A percentile compares a stretch with the other conserved stretches of the same genome.
These are phyloP conservation scores for Acromyrmex echinatior DNA, from an alignment of 1,140 invertebrate species.

Conservation along the genomic window DNA sequence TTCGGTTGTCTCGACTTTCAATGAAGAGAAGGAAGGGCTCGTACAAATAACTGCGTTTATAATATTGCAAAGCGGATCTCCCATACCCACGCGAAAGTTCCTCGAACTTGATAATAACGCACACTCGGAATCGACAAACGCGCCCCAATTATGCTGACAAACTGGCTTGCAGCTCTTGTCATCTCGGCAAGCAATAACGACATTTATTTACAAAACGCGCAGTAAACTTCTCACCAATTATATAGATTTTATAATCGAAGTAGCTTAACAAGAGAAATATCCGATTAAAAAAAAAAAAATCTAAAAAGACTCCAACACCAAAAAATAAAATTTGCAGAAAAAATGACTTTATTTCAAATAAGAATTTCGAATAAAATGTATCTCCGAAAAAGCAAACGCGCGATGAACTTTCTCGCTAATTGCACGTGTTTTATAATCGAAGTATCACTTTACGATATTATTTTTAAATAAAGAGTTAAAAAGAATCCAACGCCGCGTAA, in stretches of 20 bases:
- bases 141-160: slow-evolving; percentile 56
- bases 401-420: too few species aligned
- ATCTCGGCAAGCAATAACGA: slow-evolving; percentile 26
- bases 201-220: slow-evolving; percentile 51
- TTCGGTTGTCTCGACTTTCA: slow-evolving; percentile 62
- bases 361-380: too few species aligned
- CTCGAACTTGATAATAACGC: slow-evolving; percentile 62
- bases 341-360: too few species aligned
- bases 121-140: slow-evolving; percentile 62
- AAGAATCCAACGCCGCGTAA: not conserved
- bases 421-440: not conserved
- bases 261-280: not conserved
- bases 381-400: too few species aligned
- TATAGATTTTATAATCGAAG: slow-evolving; percentile 14
- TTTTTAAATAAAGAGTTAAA: too few species aligned
- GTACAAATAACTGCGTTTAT: slow-evolving; percentile 61
- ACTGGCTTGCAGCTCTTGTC: slow-evolving; percentile 51
- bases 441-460: not conserved
- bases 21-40: slow-evolving; percentile 28
- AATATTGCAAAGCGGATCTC: slow-evolving; percentile 62
- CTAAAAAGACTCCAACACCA: not conserved
- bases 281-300: not conserved
- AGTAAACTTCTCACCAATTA: slow-evolving; percentile 49
- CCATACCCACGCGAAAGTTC: slow-evolving; percentile 34
- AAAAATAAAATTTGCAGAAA: not conserved